Conservation (phyloP, 2,888 invertebrate genomes). For the Drosophila tripunctata region DNA sequence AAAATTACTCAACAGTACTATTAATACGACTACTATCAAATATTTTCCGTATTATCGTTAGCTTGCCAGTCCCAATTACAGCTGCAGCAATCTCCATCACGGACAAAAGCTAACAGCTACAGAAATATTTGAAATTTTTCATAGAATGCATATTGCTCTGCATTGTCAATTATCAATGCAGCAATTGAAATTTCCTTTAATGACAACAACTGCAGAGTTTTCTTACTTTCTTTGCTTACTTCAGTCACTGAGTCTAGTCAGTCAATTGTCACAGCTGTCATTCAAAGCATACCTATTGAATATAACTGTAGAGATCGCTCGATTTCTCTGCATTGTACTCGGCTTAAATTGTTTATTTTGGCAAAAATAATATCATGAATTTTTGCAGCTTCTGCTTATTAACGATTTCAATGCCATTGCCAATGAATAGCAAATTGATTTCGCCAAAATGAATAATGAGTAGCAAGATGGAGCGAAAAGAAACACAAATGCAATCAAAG, state of each 20-base stretch:
- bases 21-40: too few species aligned
- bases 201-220: constrained; percentile 45
- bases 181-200: constrained; percentile 17
- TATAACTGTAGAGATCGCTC: background rate
- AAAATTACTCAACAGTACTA: too few species aligned
- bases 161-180: constrained; percentile 1
- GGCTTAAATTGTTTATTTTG: constrained; percentile 52
- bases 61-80: too few species aligned
- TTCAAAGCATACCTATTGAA: background rate
- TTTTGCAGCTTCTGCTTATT: constrained; percentile 30
- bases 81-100: background rate
- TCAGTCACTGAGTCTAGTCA: background rate
- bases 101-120: background rate
- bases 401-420: constrained; percentile 44
- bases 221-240: constrained; percentile 5
- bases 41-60: too few species aligned
- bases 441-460: constrained; percentile 29
- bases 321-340: background rate
- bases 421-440: constrained; percentile 54
- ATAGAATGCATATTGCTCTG: background rate
- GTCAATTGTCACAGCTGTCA: background rate
- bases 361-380: constrained; percentile 24
- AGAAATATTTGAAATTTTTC: background rate
- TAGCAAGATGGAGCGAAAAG: constrained; percentile 17
- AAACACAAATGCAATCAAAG: constrained; percentile 53